Percentiles rank a stretch among this genome's conserved stretches.
Conservation (phyloP, 2,113 vertebrate species). For the Spilogale gracilis region DNA sequence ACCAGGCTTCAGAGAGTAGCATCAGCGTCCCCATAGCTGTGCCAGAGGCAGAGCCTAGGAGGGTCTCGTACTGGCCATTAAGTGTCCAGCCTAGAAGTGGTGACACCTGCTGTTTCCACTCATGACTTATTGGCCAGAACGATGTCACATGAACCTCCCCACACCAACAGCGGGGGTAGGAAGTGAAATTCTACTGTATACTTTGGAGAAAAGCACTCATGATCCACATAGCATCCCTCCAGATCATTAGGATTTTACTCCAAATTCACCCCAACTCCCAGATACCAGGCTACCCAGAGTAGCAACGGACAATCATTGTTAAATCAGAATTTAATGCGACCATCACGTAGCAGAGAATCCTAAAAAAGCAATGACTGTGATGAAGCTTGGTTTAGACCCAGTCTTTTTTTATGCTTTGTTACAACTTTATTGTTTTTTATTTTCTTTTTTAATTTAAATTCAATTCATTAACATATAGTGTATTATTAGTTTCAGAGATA, state of each 20-base stretch:
- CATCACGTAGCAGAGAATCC: background rate
- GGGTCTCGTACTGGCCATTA: accelerated
- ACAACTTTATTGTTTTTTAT: no score
- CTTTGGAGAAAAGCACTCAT: accelerated
- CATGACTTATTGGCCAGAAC: no score
- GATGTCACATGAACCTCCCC: accelerated
- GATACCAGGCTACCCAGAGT: background rate
- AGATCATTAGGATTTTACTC: background rate
- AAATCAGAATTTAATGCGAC: background rate
- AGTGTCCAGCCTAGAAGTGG: accelerated
- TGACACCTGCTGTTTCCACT: accelerated
- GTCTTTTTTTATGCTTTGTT: no score
- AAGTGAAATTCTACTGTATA: accelerated
- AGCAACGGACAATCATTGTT: accelerated
- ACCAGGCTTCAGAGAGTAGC: background rate
- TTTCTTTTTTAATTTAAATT: no score
- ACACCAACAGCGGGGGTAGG: background rate
- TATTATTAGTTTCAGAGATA: no score
- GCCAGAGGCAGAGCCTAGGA: no score
- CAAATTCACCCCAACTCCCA: background rate
- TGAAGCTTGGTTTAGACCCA: background rate
- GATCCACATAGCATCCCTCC: accelerated
- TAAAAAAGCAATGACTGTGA: no score
- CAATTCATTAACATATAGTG: no score
- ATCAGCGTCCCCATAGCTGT: accelerated